Percentiles rank a stretch among this genome's conserved stretches.
Evolutionary conservation across 1,140 invertebrate genomes (phyloP).

Genomic region (Drosophila kurseongensis): DNA sequence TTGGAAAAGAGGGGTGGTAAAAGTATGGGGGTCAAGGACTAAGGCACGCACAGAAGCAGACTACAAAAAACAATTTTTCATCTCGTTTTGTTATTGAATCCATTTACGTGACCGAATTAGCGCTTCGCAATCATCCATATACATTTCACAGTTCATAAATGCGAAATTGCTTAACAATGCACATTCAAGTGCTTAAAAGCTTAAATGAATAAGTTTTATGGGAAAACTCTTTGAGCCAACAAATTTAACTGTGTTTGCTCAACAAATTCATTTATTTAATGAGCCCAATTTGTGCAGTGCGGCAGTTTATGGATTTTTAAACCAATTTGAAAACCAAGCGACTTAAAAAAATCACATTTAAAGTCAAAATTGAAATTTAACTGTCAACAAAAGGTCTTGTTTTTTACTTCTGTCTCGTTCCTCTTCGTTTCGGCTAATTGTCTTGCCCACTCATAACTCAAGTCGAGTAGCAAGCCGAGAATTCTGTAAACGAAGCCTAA

Average conservation of each 20-base stretch:
- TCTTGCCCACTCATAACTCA: slow-evolving; percentile 46
- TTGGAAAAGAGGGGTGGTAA: not conserved
- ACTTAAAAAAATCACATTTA: slow-evolving; percentile 11
- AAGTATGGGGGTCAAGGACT: slow-evolving; percentile 22
- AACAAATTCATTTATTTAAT: not conserved
- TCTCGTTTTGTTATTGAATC: slow-evolving; percentile 47
- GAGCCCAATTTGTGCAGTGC: not conserved
- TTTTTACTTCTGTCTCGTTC: slow-evolving; percentile 49
- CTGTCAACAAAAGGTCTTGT: slow-evolving; percentile 36
- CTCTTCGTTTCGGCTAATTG: slow-evolving; percentile 41
- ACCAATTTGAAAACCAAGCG: not conserved
- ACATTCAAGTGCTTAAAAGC: not conserved
- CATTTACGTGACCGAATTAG: slow-evolving; percentile 59
- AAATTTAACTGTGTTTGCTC: not conserved
- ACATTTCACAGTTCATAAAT: slow-evolving; percentile 19
- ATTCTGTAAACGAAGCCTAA: slow-evolving; percentile 34
- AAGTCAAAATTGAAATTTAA: slow-evolving; percentile 10
- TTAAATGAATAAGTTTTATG: not conserved
- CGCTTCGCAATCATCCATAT: slow-evolving; percentile 1
- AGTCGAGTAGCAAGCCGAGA: slow-evolving; percentile 40
- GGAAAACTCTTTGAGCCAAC: not conserved
- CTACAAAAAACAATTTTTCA: slow-evolving; percentile 36
- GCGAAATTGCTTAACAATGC: slow-evolving; percentile 16
- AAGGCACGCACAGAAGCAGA: slow-evolving; percentile 35
- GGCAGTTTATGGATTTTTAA: not conserved